phyloP scores from a whole-genome alignment of 2,113 vertebrate genomes.

The Urocolius indicus region DNA sequence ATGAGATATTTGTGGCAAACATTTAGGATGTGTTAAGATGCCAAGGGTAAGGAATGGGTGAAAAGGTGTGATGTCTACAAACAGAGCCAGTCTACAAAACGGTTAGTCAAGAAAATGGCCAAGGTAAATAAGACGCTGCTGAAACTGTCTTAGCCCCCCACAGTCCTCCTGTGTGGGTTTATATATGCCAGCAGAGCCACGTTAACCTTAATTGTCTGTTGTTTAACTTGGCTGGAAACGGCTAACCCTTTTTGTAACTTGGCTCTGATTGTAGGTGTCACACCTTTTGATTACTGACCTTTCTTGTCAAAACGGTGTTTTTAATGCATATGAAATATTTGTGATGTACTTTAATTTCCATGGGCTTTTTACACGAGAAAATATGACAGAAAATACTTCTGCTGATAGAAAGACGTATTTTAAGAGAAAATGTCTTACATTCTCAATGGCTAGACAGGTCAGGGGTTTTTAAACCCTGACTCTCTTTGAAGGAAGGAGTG shows the following conservation, averaged over 20 bases:
- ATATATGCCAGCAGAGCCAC: not conserved
- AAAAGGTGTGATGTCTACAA: slow-evolving; percentile 70
- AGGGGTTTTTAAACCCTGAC: not conserved
- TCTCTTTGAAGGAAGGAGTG: not conserved
- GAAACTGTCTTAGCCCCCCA: slow-evolving; percentile 11
- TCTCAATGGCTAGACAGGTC: not conserved
- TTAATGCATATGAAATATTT: slow-evolving; percentile 37
- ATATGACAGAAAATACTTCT: slow-evolving; percentile 32
- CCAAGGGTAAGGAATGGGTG: slow-evolving; percentile 38
- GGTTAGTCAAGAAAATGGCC: not conserved
- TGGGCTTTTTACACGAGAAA: slow-evolving; percentile 15
- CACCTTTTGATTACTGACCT: slow-evolving; percentile 48
- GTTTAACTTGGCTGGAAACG: slow-evolving; percentile 34
- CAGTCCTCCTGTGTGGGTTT: not conserved
- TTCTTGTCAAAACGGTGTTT: slow-evolving; percentile 48
- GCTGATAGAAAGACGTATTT: slow-evolving; percentile 1
- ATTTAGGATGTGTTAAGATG: slow-evolving; percentile 22
- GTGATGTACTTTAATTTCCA: slow-evolving; percentile 56
- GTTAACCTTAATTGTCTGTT: slow-evolving; percentile 36
- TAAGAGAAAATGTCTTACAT: not conserved
- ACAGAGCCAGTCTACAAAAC: not conserved
- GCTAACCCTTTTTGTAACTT: slow-evolving; percentile 17
- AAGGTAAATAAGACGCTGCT: slow-evolving; percentile 57
- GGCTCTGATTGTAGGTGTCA: not conserved
- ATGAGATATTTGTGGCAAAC: not conserved